Evolutionary conservation across 1,140 invertebrate genomes (phyloP), one percentile per base, ranked within the genome.

Genomic region (Copidosoma floridanum): DNA sequence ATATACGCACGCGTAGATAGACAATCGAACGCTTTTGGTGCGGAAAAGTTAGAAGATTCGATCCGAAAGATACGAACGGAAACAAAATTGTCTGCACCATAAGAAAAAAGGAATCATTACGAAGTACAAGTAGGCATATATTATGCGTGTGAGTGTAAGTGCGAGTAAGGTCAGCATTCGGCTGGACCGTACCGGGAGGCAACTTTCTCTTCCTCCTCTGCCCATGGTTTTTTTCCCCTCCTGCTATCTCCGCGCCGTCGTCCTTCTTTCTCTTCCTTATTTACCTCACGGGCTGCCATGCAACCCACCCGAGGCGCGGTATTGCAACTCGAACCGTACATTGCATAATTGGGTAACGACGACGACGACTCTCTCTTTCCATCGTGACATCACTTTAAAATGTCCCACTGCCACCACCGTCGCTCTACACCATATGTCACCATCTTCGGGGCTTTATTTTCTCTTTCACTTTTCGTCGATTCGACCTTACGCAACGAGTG

Each of bases 331-430:
- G 56, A 14, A 41, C 38, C 16, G 23, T 24, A 46, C 44, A 23
- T 65, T 65, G 55, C 67, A n/a, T n/a, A n/a, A 73, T 80, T 79
- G 75, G 76, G 71, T 77, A 78, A 78, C 77, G 77, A 76, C n/a
- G n/a, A n/a, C 75, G 76, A 77, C 71, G 68, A 77, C 78, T 79
- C 77, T 79, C 76, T 80, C 78, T 79, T 79, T 79, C 76, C 75
- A 75, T 78, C n/a, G 70, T 80, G 77, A 79, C 78, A 78, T 80
- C 77, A 77, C 41, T 47, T 18, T 18, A n/a, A n/a, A 35, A 58
- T 27, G 41, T 41, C 37, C 52, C 51, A 40, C 53, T n/a, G n/a
- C n/a, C n/a, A n/a, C n/a, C 35, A 38, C 7, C 18, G 35, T 37
- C n/a, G 16, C n/a, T 26, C 24, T 46, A 12, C 43, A 46, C n/a